Base-by-base conservation (phyloP, 2,888 invertebrate species). In the Phytoseiulus persimilis region DNA sequence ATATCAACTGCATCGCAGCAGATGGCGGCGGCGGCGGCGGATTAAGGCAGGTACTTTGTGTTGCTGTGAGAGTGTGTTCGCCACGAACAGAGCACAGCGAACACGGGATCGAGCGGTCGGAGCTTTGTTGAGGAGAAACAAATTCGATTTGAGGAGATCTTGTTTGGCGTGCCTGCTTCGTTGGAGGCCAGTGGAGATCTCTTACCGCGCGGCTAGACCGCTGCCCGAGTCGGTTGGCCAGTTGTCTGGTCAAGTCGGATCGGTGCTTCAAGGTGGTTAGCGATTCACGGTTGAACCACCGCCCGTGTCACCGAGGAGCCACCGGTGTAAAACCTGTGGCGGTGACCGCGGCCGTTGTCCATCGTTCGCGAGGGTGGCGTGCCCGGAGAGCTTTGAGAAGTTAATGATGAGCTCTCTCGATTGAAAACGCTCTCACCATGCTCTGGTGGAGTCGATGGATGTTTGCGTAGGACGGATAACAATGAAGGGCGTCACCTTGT, bases 41-140 rank as follows among this genome's bases (percentile, higher is more conserved):
- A 65, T 65, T 65, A 65, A 28, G 28, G 65, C 65, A 65, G 65
- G 65, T 65, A 65, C 65, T 65, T 65, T 65, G 65, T 65, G 65
- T 65, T 65, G 65, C 65, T 65, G 28, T 28, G 65, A 65, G 65
- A 3, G 65, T 65, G 18, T 23, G 65, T 65, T 14, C 18, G 65
- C 23, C 65, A 23, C 65, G 65, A 65, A 65, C 65, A 65, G 65
- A 65, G 18, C 65, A 65, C 65, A 65, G 65, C 65, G 65, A 65
- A 28, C 65, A 18, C 28, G 65, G 23, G 65, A 65, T 65, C 65
- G 65, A 65, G 65, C 65, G 23, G 18, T 6, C 65, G 65, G 65
- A 65, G 65, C 65, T 65, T 65, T 65, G 65, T 65, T 65, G 65
- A 65, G 65, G 65, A 65, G 65, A 65, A 65, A 65, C 65, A 65